phyloP scores from a whole-genome alignment of 2,888 invertebrate species.

The Mechanitis messenoides region DNA sequence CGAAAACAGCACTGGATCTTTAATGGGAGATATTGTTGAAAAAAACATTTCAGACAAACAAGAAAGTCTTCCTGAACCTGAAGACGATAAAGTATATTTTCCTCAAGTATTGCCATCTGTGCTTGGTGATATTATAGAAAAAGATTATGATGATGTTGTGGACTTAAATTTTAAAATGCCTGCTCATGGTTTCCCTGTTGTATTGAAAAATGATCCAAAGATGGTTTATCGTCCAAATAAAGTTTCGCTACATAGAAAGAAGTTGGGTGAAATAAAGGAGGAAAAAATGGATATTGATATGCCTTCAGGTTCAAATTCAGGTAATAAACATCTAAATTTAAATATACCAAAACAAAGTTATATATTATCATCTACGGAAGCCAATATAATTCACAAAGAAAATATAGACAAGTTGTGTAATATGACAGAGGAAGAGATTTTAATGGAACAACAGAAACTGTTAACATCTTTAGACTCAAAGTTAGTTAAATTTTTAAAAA shows the following conservation, averaged over 20 bases:
- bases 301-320: constrained; percentile 29
- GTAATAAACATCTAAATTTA: constrained; percentile 22
- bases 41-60: constrained; percentile 41
- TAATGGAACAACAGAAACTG: constrained; percentile 83
- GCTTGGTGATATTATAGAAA: constrained; percentile 77
- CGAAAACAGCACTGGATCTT: constrained; percentile 34
- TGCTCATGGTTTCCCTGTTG: constrained; percentile 70
- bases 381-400: constrained; percentile 81
- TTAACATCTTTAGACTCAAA: constrained; percentile 79
- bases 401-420: constrained; percentile 80
- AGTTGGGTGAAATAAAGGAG: constrained; percentile 27
- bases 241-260: constrained; percentile 69
- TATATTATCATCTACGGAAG: constrained; percentile 67
- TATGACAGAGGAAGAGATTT: constrained; percentile 85
- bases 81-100: constrained; percentile 66
- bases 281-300: constrained; percentile 50
- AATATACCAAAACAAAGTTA: constrained; percentile 61
- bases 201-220: constrained; percentile 55
- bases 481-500: constrained; percentile 80
- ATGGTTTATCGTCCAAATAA: constrained; percentile 55
- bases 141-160: constrained; percentile 43
- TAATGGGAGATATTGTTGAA: constrained; percentile 56
- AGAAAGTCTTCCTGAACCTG: constrained; percentile 29
- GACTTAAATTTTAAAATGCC: constrained; percentile 49
- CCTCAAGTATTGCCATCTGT: constrained; percentile 63